Conservation (phyloP, 2,888 invertebrate species). For the Melinaea marsaeus region DNA sequence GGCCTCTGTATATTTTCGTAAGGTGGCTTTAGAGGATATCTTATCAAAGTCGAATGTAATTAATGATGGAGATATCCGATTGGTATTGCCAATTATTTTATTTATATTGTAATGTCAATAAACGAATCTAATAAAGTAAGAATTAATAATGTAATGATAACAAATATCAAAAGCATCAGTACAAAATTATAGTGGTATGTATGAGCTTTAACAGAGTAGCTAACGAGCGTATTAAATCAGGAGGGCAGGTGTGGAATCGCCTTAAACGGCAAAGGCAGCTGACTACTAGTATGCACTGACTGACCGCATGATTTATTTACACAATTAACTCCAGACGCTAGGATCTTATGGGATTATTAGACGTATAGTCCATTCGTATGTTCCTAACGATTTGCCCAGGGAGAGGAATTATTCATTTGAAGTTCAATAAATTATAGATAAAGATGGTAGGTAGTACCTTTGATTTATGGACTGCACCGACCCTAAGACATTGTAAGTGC, state of each 20-base stretch:
- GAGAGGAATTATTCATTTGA: slow-evolving; percentile 23
- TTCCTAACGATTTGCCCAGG: slow-evolving; percentile 23
- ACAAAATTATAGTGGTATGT: neutral
- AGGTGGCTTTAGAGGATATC: no score
- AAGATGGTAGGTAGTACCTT: neutral
- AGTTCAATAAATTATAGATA: slow-evolving; percentile 14
- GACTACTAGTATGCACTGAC: slow-evolving; percentile 23
- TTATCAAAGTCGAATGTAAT: no score
- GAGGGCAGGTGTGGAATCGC: slow-evolving; percentile 31
- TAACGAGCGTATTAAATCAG: slow-evolving; percentile 32
- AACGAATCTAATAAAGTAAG: neutral
- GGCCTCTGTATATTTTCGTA: neutral
- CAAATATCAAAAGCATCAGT: neutral
- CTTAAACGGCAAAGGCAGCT: slow-evolving; percentile 28
- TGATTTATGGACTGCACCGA: slow-evolving; percentile 1
- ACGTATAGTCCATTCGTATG: slow-evolving; percentile 19
- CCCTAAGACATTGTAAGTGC: neutral
- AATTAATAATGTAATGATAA: neutral
- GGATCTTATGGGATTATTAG: slow-evolving; percentile 32
- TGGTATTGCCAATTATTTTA: neutral
- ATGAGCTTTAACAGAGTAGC: slow-evolving; percentile 28
- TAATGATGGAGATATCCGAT: no score
- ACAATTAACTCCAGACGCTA: slow-evolving; percentile 31
- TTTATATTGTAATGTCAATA: neutral
- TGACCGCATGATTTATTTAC: slow-evolving; percentile 33